Evolutionary conservation across 2,888 invertebrate genomes (phyloP).

Genomic region (Coleophora deauratella): DNA sequence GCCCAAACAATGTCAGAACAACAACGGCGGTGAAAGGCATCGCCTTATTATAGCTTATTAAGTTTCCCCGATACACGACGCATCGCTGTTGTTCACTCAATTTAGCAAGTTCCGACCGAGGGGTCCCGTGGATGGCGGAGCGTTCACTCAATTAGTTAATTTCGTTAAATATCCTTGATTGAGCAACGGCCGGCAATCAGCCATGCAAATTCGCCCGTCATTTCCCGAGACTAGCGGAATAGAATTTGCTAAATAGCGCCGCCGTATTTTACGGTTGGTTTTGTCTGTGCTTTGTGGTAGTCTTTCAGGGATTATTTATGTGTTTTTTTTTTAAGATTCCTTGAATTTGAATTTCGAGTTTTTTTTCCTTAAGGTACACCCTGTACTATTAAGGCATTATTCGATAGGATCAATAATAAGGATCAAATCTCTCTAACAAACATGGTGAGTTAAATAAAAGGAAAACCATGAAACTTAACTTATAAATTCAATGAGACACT

Average conservation of each 20-base stretch:
- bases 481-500: too few relatives aligned
- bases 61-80: conserved; percentile 47
- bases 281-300: too few relatives aligned
- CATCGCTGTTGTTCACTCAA: conserved; percentile 43
- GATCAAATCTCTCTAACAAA: too few relatives aligned
- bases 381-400: too few relatives aligned
- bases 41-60: conserved; percentile 52
- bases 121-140: conserved; percentile 32
- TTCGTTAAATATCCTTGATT: conserved; percentile 73
- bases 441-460: too few relatives aligned
- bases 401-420: too few relatives aligned
- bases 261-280: background rate
- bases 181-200: conserved; percentile 71
- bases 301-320: too few relatives aligned
- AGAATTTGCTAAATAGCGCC: conserved; percentile 14
- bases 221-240: conserved; percentile 41
- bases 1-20: conserved; percentile 7
- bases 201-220: conserved; percentile 64
- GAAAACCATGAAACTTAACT: too few relatives aligned
- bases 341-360: too few relatives aligned
- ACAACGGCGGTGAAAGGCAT: conserved; percentile 28
- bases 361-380: too few relatives aligned
- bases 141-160: conserved; percentile 72
- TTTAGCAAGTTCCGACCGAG: conserved; percentile 36
- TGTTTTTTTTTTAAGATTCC: too few relatives aligned